Evolutionary conservation across 2,888 invertebrate species (phyloP).

Genomic region (Callosobruchus maculatus): DNA sequence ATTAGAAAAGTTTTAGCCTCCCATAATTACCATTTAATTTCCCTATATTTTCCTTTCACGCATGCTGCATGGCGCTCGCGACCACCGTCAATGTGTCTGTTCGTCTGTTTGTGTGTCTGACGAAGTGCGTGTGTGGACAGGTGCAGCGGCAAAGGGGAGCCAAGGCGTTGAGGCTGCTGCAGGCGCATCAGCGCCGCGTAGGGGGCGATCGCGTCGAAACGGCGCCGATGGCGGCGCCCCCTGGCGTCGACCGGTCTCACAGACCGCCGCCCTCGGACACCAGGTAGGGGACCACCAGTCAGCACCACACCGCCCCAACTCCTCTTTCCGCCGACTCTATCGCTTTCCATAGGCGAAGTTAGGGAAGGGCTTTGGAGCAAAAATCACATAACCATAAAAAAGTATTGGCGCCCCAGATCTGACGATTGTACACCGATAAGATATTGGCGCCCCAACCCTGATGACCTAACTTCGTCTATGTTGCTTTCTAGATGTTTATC

Average conservation of each 20-base stretch:
- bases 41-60: neutral
- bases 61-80: neutral
- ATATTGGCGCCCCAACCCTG: no score
- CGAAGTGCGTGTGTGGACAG: neutral
- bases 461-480: no score
- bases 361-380: no score
- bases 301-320: neutral
- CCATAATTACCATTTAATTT: no score
- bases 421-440: no score
- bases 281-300: constrained; percentile 28
- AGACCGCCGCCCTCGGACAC: constrained; percentile 43
- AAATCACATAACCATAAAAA: no score
- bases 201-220: neutral
- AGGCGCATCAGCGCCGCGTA: neutral
- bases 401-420: no score
- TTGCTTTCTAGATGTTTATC: neutral
- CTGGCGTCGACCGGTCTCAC: constrained; percentile 2
- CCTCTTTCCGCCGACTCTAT: neutral
- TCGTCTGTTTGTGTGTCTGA: neutral
- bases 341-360: no score
- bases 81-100: neutral
- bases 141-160: neutral
- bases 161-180: neutral
- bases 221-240: neutral
- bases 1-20: no score